A percentile compares a stretch with the other conserved stretches of the same genome.
Conservation (phyloP, 2,888 invertebrate species). For the Zygothrica quintamaculata region DNA sequence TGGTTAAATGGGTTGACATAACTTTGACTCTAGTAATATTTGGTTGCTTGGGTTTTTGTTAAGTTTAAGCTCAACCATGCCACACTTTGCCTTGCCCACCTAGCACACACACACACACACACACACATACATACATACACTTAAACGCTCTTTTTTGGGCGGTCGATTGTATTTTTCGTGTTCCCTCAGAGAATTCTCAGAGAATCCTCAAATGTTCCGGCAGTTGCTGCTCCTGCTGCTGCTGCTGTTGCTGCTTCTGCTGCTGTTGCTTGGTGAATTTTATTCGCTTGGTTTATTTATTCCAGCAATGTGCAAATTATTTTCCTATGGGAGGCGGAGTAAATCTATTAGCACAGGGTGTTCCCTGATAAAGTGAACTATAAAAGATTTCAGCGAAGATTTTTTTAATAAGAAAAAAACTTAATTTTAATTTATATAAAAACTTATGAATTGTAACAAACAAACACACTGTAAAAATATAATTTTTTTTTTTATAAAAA, state of each 20-base stretch:
- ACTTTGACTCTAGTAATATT: conserved; percentile 5
- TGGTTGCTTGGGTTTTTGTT: conserved; percentile 9
- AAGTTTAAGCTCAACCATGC: conserved; percentile 4
- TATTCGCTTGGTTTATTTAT: conserved; percentile 64
- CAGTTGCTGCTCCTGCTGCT: conserved; percentile 17
- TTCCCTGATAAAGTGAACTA: neutral
- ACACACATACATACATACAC: conserved; percentile 14
- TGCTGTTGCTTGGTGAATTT: conserved; percentile 60
- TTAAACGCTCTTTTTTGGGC: conserved; percentile 12
- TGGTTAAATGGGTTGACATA: conserved; percentile 18
- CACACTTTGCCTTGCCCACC: too few relatives aligned
- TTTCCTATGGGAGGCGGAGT: conserved; percentile 45
- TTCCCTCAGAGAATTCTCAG: conserved; percentile 12
- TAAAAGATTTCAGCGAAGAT: too few relatives aligned
- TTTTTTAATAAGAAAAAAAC: too few relatives aligned
- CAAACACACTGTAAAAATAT: conserved; percentile 26
- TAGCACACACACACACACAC: conserved; percentile 12
- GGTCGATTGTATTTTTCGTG: conserved; percentile 31
- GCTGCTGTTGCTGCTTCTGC: conserved; percentile 35
- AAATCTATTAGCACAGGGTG: conserved; percentile 33
- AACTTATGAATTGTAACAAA: neutral
- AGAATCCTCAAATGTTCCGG: conserved; percentile 21
- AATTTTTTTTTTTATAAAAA: conserved; percentile 2
- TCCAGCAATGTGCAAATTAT: conserved; percentile 65
- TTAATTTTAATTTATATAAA: neutral